Base-by-base conservation (phyloP, 2,888 invertebrate genomes). In the Athrips mouffetella region DNA sequence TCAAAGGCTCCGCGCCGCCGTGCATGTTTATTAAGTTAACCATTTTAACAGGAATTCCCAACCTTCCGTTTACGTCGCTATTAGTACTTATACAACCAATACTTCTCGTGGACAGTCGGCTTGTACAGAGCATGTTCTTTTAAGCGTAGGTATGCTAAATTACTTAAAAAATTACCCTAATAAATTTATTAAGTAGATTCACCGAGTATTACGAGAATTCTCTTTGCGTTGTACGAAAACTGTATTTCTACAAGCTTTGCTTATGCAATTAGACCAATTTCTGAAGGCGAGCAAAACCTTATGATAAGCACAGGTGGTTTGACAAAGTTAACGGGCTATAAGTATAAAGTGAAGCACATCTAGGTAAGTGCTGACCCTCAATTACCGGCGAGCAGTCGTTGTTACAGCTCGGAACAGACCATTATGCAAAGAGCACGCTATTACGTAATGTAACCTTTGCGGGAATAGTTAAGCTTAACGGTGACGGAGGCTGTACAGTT, bases 1-100 rank as follows among this genome's bases (percentile, higher is more conserved):
- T 80, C 81, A 83, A 84, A 84, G 81, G 73, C 69, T 75, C 62
- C 68, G 73, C 72, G 67, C 76, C 75, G 75, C 69, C 70, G 66
- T 66, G 73, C 79, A 80, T 82, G 83, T 81, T 79, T 83, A 82
- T 84, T 78, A 78, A 82, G 71, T 81, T 81, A 84, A 80, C 77
- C 75, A 82, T 79, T 79, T 80, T 75, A 80, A 78, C 78, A 79
- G 72, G 76, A 79, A 84, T 78, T 75, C 71, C 71, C 67, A 65
- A 68, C 65, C 71, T 73, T 74, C 75, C 71, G 74, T 75, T 75
- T 71, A 74, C 67, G 68, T 68, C 67, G 70, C 63, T 69, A 67
- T 76, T 73, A 72, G 72, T 78, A 67, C 68, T 65, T 69, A 69
- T 65, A 69, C 66, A 23, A 8, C 15, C 25, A 16, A 45, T 31